Evolutionary conservation across 2,888 invertebrate species (phyloP).

Genomic region (Anthophora plumipes): DNA sequence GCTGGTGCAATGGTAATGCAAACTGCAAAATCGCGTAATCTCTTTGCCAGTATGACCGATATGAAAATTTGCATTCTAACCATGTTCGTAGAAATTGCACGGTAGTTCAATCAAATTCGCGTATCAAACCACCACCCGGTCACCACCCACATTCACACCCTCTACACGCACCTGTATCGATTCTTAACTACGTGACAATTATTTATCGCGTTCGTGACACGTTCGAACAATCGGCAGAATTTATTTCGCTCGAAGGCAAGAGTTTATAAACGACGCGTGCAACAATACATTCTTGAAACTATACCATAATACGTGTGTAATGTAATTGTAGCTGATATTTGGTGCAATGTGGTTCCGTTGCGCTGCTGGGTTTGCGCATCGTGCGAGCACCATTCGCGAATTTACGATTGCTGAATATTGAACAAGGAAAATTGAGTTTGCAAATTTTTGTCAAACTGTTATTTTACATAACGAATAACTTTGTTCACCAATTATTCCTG

Average conservation of each 20-base stretch:
- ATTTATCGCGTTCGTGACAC: slow-evolving; percentile 18
- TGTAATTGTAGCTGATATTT: background rate
- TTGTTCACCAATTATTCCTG: no score
- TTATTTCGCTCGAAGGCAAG: slow-evolving; percentile 15
- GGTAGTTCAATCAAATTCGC: slow-evolving; percentile 28
- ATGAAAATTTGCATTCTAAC: slow-evolving; percentile 52
- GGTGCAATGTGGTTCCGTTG: background rate
- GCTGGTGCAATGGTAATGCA: slow-evolving; percentile 9
- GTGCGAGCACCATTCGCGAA: no score
- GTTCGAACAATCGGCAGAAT: slow-evolving; percentile 7
- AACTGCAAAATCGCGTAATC: slow-evolving; percentile 47
- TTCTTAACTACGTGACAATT: slow-evolving; percentile 37
- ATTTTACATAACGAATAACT: no score
- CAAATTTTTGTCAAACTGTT: no score
- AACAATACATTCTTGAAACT: slow-evolving; percentile 16
- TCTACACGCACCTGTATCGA: slow-evolving; percentile 15
- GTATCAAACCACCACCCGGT: slow-evolving; percentile 16
- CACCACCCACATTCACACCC: no score
- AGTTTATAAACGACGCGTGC: slow-evolving; percentile 5
- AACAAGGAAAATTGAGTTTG: no score
- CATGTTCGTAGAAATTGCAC: slow-evolving; percentile 36
- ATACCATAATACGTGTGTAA: background rate
- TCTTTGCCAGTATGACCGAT: slow-evolving; percentile 15
- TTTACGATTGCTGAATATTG: no score
- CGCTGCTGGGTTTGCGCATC: no score